Conservation (phyloP, 2,888 invertebrate genomes). For the Morpho helenor region DNA sequence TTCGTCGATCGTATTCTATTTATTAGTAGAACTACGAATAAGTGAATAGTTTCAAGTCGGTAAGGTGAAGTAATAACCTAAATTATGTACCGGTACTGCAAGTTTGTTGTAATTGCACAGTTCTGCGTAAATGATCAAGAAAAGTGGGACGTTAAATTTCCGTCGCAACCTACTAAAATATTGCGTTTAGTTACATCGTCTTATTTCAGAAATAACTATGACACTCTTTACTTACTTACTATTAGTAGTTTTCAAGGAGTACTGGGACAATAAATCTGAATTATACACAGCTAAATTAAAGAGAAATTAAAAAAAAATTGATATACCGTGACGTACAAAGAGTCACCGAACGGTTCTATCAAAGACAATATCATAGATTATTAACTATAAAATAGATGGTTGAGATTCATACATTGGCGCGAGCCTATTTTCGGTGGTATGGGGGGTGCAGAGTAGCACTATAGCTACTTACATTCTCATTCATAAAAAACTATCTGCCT, state of each 20-base stretch:
- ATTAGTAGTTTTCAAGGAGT: not conserved
- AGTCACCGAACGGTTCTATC: slow-evolving; percentile 12
- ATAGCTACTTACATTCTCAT: too few species aligned
- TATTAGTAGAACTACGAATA: not conserved
- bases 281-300: slow-evolving; percentile 8
- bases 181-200: slow-evolving; percentile 9
- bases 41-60: not conserved
- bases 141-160: slow-evolving; percentile 12
- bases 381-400: too few species aligned
- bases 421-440: too few species aligned
- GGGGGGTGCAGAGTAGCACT: too few species aligned
- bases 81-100: not conserved
- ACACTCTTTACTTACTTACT: slow-evolving; percentile 14
- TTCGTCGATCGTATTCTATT: too few species aligned
- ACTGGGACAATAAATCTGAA: slow-evolving; percentile 4
- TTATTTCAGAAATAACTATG: slow-evolving; percentile 1
- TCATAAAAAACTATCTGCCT: too few species aligned
- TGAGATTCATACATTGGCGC: too few species aligned
- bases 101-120: slow-evolving; percentile 12
- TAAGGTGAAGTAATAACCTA: slow-evolving; percentile 5
- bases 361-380: slow-evolving; percentile 15
- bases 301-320: slow-evolving; percentile 16
- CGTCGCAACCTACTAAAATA: slow-evolving; percentile 21
- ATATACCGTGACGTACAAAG: slow-evolving; percentile 19
- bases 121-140: slow-evolving; percentile 19